Evolutionary conservation across 2,888 invertebrate species (phyloP), one percentile per base, ranked within the genome.

Genomic region (Autographa gamma): DNA sequence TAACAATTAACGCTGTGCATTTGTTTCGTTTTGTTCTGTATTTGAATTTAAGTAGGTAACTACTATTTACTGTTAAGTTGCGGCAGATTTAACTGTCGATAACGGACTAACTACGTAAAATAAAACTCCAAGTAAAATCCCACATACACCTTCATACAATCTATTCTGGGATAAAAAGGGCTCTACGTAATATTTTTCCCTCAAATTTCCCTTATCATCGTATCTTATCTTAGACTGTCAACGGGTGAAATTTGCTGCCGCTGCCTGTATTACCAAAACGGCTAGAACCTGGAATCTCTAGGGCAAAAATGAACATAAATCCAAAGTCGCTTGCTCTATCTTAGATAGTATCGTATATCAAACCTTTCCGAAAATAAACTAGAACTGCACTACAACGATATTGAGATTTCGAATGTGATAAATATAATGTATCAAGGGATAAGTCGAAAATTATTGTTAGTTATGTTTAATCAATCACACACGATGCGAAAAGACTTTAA

Each of bases 181-280:
- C 19, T 54, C 3, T 54, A 54, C 54, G 19, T 54, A 54, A 54
- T 54, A 54, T 54, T 54, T 52, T 54, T 54, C 18, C 19, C 54
- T 19, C 18, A 54, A 54, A 19, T 19, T 19, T 54, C 18, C 54
- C 54, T 54, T 19, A 54, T 54, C 54, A 54, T 54, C 48, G 48
- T 48, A 48, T 48, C 48, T 48, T 48, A 48, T 48, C 48, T 48
- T n/a, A n/a, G n/a, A 48, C 48, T 48, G 48, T 48, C 48, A 48
- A 48, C 48, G 48, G 48, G 48, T 48, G 48, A 48, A 48, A 48
- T 48, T 48, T 48, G 48, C 48, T 48, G 54, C 54, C 13, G 54
- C 54, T 25, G 54, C 25, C 54, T 56, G 54, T 56, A 56, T 56
- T 14, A 25, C 19, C 54, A 19, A 25, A 56, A 19, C 11, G 19